Evolutionary conservation across 2,797 vertebrate species (phyloP).

Genomic region (Loriculus beryllinus): DNA sequence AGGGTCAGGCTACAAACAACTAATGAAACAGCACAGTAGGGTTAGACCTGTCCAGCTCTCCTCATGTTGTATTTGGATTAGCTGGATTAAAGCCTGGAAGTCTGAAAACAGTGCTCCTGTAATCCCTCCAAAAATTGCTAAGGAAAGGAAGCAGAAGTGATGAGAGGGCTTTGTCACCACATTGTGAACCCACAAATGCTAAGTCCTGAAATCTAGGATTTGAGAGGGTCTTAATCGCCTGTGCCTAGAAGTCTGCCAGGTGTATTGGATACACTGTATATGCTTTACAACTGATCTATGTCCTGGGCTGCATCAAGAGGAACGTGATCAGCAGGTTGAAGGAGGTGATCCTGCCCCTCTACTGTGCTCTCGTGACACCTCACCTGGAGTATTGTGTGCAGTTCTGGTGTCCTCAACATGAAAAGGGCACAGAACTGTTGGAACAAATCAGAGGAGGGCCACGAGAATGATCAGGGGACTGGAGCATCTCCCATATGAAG

Average conservation of each 20-base stretch:
- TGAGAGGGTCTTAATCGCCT: neutral
- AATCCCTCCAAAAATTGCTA: neutral
- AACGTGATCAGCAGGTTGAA: no score
- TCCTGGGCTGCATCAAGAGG: no score
- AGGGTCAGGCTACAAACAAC: neutral
- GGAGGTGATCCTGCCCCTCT: no score
- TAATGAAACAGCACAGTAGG: neutral
- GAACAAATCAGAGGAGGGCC: no score
- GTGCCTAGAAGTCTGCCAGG: neutral
- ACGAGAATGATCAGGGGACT: no score
- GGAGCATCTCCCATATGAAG: no score
- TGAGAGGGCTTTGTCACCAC: accelerated
- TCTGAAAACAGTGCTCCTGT: neutral
- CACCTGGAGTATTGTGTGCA: no score
- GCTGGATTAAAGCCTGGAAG: neutral
- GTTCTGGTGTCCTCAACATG: no score
- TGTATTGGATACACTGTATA: neutral
- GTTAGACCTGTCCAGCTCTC: neutral
- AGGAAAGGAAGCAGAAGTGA: neutral
- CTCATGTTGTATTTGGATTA: neutral
- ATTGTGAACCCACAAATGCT: neutral
- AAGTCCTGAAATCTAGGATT: neutral
- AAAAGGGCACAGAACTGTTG: no score
- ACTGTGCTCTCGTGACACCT: no score
- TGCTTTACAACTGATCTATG: neutral